Percentiles rank a stretch among this genome's conserved stretches.
Conservation (phyloP, 2,888 invertebrate species). For the Nebria brevicollis region DNA sequence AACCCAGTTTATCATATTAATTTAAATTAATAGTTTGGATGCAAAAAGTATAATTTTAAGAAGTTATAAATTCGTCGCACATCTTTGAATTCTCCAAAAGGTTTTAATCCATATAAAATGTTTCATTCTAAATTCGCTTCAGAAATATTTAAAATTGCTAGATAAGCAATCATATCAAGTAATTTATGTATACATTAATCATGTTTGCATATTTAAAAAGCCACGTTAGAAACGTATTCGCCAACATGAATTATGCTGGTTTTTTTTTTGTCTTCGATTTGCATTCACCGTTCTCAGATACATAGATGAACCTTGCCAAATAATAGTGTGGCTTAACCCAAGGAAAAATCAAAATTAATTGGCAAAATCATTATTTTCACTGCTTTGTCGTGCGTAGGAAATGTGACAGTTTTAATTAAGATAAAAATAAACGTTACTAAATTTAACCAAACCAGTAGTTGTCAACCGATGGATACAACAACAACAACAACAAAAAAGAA, state of each 20-base stretch:
- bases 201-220: constrained; percentile 30
- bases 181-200: constrained; percentile 41
- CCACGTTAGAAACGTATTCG: constrained; percentile 26
- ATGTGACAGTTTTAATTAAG: constrained; percentile 21
- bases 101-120: background rate
- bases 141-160: constrained; percentile 29
- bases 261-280: constrained; percentile 8
- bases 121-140: constrained; percentile 3
- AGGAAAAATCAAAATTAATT: constrained; percentile 25
- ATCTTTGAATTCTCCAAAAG: too few relatives aligned
- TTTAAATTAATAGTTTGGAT: too few relatives aligned
- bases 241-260: constrained; percentile 19
- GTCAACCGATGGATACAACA: background rate
- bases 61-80: too few relatives aligned
- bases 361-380: constrained; percentile 13
- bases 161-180: constrained; percentile 34
- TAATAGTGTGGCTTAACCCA: constrained; percentile 13
- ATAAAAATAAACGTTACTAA: background rate
- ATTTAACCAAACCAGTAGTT: background rate
- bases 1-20: background rate
- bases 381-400: background rate
- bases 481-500: background rate
- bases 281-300: background rate
- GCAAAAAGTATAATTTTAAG: too few relatives aligned
- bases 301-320: constrained; percentile 23